Evolutionary conservation across 2,888 invertebrate genomes (phyloP).

Genomic region (Cheilosia grossa): DNA sequence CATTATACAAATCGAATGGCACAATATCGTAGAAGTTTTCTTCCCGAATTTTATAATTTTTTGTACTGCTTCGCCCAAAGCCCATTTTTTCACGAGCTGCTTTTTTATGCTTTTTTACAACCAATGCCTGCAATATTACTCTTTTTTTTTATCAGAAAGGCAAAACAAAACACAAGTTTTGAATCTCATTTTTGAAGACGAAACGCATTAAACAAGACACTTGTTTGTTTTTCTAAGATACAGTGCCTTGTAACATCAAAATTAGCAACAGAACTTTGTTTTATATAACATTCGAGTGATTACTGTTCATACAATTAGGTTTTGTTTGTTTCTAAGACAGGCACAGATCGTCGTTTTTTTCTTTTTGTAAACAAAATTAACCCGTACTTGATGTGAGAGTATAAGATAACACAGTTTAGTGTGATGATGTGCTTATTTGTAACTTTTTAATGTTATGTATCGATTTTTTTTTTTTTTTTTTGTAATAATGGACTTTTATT

Average conservation of each 20-base stretch:
- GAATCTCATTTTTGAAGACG: constrained; percentile 19
- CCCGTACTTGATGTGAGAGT: constrained; percentile 40
- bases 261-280: neutral
- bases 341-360: neutral
- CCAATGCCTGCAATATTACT: neutral
- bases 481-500: constrained; percentile 52
- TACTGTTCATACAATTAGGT: neutral
- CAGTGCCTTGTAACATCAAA: constrained; percentile 59
- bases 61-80: constrained; percentile 3
- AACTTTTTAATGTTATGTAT: constrained; percentile 10
- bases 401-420: constrained; percentile 29
- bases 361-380: constrained; percentile 14
- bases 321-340: constrained; percentile 11
- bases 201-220: constrained; percentile 32
- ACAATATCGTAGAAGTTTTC: constrained; percentile 45
- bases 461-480: constrained; percentile 38
- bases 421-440: constrained; percentile 34
- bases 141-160: neutral
- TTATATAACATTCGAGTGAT: constrained; percentile 8
- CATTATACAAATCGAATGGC: constrained; percentile 44
- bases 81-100: constrained; percentile 25
- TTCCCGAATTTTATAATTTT: constrained; percentile 9
- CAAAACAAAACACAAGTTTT: neutral
- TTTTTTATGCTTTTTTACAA: constrained; percentile 19
- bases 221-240: constrained; percentile 45